A percentile compares a stretch with the other conserved stretches of the same genome.
These are phyloP conservation scores for Glaucomys volans DNA, from an alignment of 2,113 vertebrate genomes.

Conservation along the genomic window DNA sequence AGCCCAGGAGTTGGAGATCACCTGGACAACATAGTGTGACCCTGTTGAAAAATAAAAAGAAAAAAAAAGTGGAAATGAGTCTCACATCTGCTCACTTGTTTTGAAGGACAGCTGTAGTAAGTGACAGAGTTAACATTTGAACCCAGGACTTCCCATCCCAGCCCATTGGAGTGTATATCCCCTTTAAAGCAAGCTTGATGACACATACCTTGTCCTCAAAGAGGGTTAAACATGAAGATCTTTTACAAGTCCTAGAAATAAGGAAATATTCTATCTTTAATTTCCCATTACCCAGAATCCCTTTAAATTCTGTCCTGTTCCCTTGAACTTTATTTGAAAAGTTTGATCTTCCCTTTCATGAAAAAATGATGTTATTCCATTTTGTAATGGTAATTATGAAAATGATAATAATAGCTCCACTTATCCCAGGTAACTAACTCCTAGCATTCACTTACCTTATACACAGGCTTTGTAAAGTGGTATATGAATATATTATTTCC, in stretches of 20 bases:
- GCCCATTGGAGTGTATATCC: not conserved
- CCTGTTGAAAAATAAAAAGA: not conserved
- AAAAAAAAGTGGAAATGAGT: not conserved
- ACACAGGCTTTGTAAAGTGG: not conserved
- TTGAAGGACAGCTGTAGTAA: not conserved
- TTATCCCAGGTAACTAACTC: not conserved
- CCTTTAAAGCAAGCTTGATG: not conserved
- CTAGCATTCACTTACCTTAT: too few species aligned
- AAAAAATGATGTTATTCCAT: not conserved
- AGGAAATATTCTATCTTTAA: not conserved
- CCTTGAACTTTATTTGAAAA: not conserved
- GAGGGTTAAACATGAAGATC: not conserved
- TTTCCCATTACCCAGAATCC: not conserved
- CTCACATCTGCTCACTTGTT: not conserved
- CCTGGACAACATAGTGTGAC: not conserved
- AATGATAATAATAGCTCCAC: not conserved
- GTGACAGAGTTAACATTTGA: not conserved
- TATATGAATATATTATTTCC: not conserved
- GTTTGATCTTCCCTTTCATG: not conserved
- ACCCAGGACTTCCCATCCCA: not conserved
- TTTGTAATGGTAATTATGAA: not conserved
- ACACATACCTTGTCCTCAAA: too few species aligned
- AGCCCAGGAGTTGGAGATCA: too few species aligned
- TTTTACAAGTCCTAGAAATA: not conserved
- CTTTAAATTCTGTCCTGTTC: not conserved